Evolutionary conservation across 1,140 invertebrate genomes (phyloP).

Genomic region (Sarcophaga peregrina): DNA sequence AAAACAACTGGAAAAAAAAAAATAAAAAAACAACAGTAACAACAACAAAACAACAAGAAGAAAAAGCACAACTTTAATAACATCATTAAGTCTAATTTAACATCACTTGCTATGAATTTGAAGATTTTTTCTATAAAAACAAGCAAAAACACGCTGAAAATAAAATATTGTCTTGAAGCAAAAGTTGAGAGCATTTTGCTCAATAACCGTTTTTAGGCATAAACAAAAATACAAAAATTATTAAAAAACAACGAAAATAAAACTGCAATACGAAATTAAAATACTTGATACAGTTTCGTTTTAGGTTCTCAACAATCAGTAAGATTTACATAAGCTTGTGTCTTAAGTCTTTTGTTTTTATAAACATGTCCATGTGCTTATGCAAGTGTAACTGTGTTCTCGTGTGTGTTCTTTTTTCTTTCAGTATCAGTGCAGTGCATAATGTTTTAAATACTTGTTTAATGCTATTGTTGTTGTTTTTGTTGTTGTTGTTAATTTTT

Average conservation of each 20-base stretch:
- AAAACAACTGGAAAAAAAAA: not conserved
- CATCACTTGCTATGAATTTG: too few species aligned
- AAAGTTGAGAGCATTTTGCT: not conserved
- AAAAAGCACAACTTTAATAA: not conserved
- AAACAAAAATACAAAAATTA: not conserved
- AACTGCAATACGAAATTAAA: not conserved
- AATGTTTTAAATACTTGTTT: too few species aligned
- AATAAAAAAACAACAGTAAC: not conserved
- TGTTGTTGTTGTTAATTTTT: too few species aligned
- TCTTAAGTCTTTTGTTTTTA: slow-evolving; percentile 31
- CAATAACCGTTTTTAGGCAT: slow-evolving; percentile 10
- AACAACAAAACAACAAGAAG: not conserved
- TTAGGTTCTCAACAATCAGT: not conserved
- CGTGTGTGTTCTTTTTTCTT: too few species aligned
- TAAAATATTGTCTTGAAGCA: too few species aligned
- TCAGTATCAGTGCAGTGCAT: too few species aligned
- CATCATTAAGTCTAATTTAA: not conserved
- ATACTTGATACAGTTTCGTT: not conserved
- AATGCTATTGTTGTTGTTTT: too few species aligned
- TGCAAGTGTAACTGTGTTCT: too few species aligned
- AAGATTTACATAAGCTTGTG: not conserved
- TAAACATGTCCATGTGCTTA: not conserved
- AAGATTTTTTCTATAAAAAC: too few species aligned
- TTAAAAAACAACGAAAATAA: too few species aligned
- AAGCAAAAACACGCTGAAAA: too few species aligned